phyloP scores from a whole-genome alignment of 1,140 invertebrate species.

The Lordiphosa collinella region DNA sequence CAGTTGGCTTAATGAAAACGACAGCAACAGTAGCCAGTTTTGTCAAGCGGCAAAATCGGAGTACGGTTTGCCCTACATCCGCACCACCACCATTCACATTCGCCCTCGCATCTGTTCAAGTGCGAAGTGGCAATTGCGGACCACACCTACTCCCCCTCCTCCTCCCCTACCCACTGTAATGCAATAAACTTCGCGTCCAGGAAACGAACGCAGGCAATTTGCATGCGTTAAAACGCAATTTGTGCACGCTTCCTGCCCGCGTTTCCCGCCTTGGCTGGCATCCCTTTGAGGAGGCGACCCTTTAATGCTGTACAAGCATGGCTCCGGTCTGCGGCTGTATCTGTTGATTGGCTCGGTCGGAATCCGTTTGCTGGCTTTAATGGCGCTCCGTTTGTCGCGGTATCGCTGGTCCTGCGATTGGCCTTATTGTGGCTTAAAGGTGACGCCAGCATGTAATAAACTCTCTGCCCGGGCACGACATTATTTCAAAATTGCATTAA shows the following conservation, averaged over 20 bases:
- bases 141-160: slow-evolving; percentile 25
- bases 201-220: slow-evolving; percentile 63
- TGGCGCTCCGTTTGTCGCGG: slow-evolving; percentile 48
- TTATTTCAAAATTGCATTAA: slow-evolving; percentile 10
- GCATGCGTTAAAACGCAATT: slow-evolving; percentile 78
- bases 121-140: slow-evolving; percentile 56
- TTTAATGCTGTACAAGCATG: slow-evolving; percentile 23
- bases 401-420: slow-evolving; percentile 41
- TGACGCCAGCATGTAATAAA: slow-evolving; percentile 31
- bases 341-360: slow-evolving; percentile 53
- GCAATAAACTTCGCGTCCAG: slow-evolving; percentile 56
- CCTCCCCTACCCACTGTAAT: slow-evolving; percentile 32
- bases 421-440: slow-evolving; percentile 56
- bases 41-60: slow-evolving; percentile 30
- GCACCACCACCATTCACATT: neutral
- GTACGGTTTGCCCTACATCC: neutral
- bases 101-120: slow-evolving; percentile 30
- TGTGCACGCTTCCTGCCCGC: slow-evolving; percentile 68
- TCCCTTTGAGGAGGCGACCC: slow-evolving; percentile 32
- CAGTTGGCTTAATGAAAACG: slow-evolving; percentile 61
- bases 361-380: slow-evolving; percentile 61
- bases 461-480: slow-evolving; percentile 5
- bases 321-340: slow-evolving; percentile 25
- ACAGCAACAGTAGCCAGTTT: slow-evolving; percentile 24
- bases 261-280: slow-evolving; percentile 26